phyloP scores from a whole-genome alignment of 2,113 vertebrate species.

The Nannospalax galili region DNA sequence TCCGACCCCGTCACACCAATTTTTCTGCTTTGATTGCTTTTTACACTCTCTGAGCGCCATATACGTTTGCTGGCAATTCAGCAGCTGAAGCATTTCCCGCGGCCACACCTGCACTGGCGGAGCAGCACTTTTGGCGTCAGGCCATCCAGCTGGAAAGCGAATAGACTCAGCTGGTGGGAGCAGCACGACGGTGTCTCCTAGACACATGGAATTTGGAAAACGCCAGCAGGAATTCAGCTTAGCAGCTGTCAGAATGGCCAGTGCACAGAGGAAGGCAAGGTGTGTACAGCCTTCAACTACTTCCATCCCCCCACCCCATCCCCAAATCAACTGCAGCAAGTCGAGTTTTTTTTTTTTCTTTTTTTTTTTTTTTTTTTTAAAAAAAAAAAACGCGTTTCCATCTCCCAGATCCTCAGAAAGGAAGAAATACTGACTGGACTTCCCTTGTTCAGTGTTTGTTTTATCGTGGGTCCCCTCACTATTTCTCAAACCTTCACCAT shows the following conservation, averaged over 20 bases:
- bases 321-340: not conserved
- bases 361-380: too few relatives aligned
- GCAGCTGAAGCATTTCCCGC: not conserved
- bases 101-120: not conserved
- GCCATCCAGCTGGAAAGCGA: not conserved
- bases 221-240: not conserved
- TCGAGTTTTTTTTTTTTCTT: too few relatives aligned
- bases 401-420: not conserved
- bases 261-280: not conserved
- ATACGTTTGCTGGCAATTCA: not conserved
- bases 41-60: not conserved
- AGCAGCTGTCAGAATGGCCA: not conserved
- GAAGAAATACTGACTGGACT: not conserved
- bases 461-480: not conserved
- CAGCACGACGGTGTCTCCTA: not conserved
- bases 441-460: not conserved
- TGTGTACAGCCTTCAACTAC: not conserved
- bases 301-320: too few relatives aligned
- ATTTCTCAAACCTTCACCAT: not conserved
- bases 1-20: too few relatives aligned
- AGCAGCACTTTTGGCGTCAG: not conserved
- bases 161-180: not conserved
- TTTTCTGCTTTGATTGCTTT: not conserved
- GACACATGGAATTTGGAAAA: not conserved
- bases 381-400: not conserved